These are phyloP conservation scores for Cygnus olor DNA, from an alignment of 2,797 vertebrate species.

Conservation along the genomic window DNA sequence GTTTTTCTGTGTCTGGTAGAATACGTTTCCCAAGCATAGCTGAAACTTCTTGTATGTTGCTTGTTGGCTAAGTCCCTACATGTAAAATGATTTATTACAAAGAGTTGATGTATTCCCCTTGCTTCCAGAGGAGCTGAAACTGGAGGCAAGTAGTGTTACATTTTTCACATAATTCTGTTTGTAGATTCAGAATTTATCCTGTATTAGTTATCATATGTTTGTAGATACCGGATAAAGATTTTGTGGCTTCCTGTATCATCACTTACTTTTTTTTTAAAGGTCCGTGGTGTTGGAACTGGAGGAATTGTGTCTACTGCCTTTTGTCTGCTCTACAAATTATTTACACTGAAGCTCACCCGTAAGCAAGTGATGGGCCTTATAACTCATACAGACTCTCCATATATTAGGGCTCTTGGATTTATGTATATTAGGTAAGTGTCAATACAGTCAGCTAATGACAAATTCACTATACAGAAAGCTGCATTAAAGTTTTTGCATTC, in stretches of 20 bases:
- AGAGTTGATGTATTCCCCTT: background rate
- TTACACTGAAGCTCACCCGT: conserved; percentile 97
- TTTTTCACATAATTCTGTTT: background rate
- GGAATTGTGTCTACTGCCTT: conserved; percentile 99
- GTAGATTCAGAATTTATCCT: background rate
- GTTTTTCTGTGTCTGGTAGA: conserved; percentile 71
- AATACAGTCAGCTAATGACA: background rate
- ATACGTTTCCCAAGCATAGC: background rate
- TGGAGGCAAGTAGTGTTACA: background rate
- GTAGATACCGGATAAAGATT: background rate
- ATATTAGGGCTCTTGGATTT: conserved; percentile 99
- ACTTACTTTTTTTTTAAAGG: conserved; percentile 78
- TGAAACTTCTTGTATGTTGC: background rate
- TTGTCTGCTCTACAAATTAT: conserved; percentile 98
- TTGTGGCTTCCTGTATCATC: background rate
- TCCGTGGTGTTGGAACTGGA: conserved; percentile 97
- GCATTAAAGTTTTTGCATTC: background rate
- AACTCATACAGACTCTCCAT: conserved; percentile 97
- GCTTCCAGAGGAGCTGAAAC: background rate
- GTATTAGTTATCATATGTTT: background rate
- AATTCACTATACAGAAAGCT: background rate
- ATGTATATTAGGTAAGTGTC: conserved; percentile 96
- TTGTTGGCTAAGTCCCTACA: background rate
- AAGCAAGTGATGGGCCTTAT: conserved; percentile 99
- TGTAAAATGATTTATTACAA: background rate